Evolutionary conservation across 23 tunicate genomes (phyloP), one percentile per base, ranked within the genome.

Genomic region (Clavelina lepadiformis): DNA sequence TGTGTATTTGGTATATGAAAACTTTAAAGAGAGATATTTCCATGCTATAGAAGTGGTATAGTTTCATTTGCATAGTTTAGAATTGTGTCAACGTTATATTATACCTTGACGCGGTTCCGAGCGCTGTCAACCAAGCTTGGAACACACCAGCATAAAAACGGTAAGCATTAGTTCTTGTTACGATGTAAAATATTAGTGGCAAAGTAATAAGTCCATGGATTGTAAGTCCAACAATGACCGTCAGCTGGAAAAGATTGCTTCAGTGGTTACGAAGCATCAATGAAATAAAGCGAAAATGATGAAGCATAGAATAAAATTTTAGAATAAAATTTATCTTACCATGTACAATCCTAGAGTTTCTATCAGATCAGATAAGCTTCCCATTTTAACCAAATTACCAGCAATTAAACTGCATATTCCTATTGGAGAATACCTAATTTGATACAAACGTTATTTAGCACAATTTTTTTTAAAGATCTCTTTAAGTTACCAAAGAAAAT

Each of bases 101-200:
- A n/a, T n/a, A 93, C 93, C 93, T 83, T 41, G 93, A 78, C 1
- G 83, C 63, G 1, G 98, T 93, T 1, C 98, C 98, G 61, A 93
- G 58, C 0, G 98, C 98, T 8, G 89, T 79, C n/a, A 93, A 32
- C 26, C 74, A 29, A 31, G 98, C 93, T 62, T 79, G 80, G 5
- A 67, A 22, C n/a, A 53, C 18, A 0, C 75, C 88, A 35, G 26
- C 24, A 28, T 49, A 80, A 58, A 85, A 41, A 46, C 63, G 75
- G 60, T 71, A 76, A 20, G 98, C 94, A 74, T 93, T 93, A 46
- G 73, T 73, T 41, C 94, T 79, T 5, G 94, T 84, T 37, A 84
- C 19, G n/a, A 46, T 34, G 60, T 68, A 79, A 41, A 73, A 93
- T 0, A 84, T 79, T 2, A 85, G 51, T 18, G 98, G 98, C 15